These are phyloP conservation scores for Lagorchestes hirsutus DNA, from an alignment of 2,797 vertebrate species.

Conservation along the genomic window DNA sequence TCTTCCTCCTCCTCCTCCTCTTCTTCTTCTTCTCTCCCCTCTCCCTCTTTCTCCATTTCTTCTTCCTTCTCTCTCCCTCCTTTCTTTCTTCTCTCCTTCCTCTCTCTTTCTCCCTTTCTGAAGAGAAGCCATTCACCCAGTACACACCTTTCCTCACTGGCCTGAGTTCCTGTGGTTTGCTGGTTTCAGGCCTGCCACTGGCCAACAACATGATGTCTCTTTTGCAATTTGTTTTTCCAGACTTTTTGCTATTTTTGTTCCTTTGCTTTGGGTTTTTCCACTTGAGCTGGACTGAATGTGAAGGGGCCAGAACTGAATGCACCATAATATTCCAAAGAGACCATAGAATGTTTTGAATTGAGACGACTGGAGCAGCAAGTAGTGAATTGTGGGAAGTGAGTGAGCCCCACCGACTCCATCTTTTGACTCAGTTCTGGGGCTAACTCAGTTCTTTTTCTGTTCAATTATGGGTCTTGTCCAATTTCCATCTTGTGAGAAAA, in stretches of 20 bases:
- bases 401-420: not conserved
- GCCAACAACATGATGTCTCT: not conserved
- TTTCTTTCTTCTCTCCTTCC: no score
- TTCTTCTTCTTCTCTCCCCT: rapidly evolving
- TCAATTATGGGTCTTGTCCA: not conserved
- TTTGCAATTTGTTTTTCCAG: not conserved
- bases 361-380: not conserved
- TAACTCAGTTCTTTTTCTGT: not conserved
- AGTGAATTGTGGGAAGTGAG: not conserved
- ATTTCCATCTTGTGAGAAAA: not conserved
- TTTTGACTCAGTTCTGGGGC: not conserved
- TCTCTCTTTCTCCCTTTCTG: not conserved
- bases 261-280: not conserved
- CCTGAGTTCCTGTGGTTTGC: not conserved
- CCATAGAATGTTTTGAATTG: not conserved
- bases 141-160: not conserved
- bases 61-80: not conserved
- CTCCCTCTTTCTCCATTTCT: no score
- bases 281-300: not conserved
- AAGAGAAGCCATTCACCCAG: not conserved
- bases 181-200: not conserved
- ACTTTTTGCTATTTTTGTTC: not conserved
- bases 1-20: rapidly evolving
- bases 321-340: not conserved
- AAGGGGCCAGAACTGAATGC: not conserved